These are phyloP conservation scores for Lathamus discolor DNA, from an alignment of 2,113 vertebrate species.

Conservation along the genomic window DNA sequence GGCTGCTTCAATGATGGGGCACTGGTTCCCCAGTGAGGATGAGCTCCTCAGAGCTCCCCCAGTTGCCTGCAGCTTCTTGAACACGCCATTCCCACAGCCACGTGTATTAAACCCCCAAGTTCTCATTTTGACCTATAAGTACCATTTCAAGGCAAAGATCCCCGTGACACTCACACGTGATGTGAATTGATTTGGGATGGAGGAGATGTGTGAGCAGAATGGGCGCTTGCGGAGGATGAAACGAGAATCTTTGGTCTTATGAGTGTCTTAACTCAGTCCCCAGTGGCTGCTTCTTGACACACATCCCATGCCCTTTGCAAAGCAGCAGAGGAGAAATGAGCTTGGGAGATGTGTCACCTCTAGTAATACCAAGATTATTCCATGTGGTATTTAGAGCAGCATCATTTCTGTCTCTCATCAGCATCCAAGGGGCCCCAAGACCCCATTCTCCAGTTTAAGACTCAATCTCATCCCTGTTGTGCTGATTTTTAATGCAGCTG, in stretches of 20 bases:
- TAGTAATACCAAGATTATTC: background rate
- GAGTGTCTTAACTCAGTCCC: background rate
- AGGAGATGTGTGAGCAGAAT: background rate
- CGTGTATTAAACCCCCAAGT: background rate
- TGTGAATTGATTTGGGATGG: background rate
- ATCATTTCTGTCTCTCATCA: background rate
- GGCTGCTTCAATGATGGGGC: background rate
- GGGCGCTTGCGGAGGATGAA: background rate
- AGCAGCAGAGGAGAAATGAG: constrained; percentile 5
- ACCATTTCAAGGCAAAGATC: background rate
- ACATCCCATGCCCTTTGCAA: background rate
- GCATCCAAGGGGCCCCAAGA: rapidly evolving
- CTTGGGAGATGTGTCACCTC: background rate
- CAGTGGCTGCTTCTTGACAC: background rate
- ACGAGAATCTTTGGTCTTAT: background rate
- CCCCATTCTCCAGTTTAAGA: background rate
- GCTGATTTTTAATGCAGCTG: background rate
- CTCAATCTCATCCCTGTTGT: background rate
- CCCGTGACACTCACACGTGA: background rate
- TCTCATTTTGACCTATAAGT: background rate
- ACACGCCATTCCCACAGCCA: background rate
- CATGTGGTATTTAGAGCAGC: background rate
- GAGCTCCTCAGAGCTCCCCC: background rate
- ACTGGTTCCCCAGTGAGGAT: background rate
- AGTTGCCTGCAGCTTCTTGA: background rate